phyloP scores from a whole-genome alignment of 2,113 vertebrate genomes.

The Balaeniceps rex region DNA sequence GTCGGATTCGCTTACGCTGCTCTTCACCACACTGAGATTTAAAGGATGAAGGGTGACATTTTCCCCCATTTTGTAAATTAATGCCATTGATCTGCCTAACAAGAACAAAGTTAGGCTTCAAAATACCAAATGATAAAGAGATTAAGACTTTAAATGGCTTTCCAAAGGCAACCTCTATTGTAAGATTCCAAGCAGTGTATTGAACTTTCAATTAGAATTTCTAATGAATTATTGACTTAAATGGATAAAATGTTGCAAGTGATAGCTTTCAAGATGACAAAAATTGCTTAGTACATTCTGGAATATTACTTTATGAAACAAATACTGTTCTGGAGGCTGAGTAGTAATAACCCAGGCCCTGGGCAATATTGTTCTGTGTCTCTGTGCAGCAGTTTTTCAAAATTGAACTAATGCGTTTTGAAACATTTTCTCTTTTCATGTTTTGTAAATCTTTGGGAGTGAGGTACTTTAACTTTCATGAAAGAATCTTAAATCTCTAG shows the following conservation, averaged over 20 bases:
- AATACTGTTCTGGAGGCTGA: constrained; percentile 58
- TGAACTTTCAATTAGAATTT: constrained; percentile 98
- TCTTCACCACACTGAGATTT: constrained; percentile 82
- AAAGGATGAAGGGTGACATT: constrained; percentile 98
- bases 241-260: constrained; percentile 91
- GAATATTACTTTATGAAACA: constrained; percentile 76
- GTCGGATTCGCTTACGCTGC: constrained; percentile 80
- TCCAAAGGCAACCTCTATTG: constrained; percentile 91
- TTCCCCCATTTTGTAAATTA: constrained; percentile 94
- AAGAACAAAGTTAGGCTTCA: constrained; percentile 97
- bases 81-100: constrained; percentile 96
- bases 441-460: constrained; percentile 57
- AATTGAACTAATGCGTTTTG: constrained; percentile 59
- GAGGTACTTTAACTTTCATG: constrained; percentile 52
- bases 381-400: constrained; percentile 49
- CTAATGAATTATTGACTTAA: constrained; percentile 96
- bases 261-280: constrained; percentile 83
- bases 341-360: constrained; percentile 45
- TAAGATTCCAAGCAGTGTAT: constrained; percentile 84
- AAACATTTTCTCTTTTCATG: constrained; percentile 58
- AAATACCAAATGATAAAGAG: constrained; percentile 97
- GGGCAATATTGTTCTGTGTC: constrained; percentile 45
- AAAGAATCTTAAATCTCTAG: constrained; percentile 51
- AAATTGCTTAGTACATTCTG: constrained; percentile 77
- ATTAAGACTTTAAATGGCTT: constrained; percentile 96